Evolutionary conservation across 2,888 invertebrate genomes (phyloP), one percentile per base, ranked within the genome.

Genomic region (Chironomus tentans): DNA sequence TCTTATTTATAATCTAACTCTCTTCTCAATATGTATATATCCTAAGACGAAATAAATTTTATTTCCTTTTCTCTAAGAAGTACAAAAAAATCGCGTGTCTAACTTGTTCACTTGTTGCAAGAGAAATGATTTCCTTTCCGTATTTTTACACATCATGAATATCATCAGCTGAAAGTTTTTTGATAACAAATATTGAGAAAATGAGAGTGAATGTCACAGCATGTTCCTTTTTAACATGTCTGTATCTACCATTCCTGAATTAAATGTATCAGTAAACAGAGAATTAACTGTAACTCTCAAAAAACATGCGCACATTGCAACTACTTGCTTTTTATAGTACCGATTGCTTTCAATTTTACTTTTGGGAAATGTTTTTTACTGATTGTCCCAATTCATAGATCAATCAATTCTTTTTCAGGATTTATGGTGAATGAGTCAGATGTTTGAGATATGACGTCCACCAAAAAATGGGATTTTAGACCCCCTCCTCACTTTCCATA

Each of bases 61-160:
- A 18, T 56, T 15, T 15, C 4, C 2, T 15, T 56, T 56, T 18
- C 56, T 56, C 6, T 18, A 56, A 56, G n/a, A n/a, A 56, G 6
- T 15, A 56, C 56, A 15, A 56, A 56, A 56, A 56, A 5, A 50
- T 24, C 22, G 65, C 24, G 24, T 65, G 65, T 65, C 65, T 13
- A 22, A 65, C 65, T 74, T 18, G 47, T 47, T 74, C 74, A 74
- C 74, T 74, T 74, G 74, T 74, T 74, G 74, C 74, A 74, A 74
- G 48, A 65, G 68, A 68, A 74, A 68, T 74, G 48, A 74, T 15
- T 47, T 68, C 61, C 4, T 38, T 65, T 65, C 48, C 18, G 24
- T 24, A 46, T 38, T 61, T n/a, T 74, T 65, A 65, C 47, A 15
- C 21, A 28, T 70, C 46, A 18, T n/a, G 28, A 18, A 74, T 65